Evolutionary conservation across 2,113 vertebrate genomes (phyloP), one percentile per base, ranked within the genome.

Genomic region (Odontesthes bonariensis): DNA sequence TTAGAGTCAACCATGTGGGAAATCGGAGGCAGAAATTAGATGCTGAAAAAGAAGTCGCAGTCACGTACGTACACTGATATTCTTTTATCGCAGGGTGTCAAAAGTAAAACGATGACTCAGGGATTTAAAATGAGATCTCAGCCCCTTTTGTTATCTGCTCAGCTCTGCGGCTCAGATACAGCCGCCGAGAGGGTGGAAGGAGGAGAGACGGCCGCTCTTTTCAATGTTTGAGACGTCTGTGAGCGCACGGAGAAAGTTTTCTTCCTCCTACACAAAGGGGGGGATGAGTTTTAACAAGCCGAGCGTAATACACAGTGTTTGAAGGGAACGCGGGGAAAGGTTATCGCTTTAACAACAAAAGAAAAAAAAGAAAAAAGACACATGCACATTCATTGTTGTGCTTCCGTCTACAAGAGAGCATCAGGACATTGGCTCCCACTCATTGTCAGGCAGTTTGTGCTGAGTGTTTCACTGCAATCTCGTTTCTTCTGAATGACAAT

Each of bases 31-130:
- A 79, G 81, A 87, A 91, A 84, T 89, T 62, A 88, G 81, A 85
- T n/a, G 73, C 57, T 80, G 70, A 73, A 91, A 85, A 91, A 89
- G 27, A 83, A 86, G 87, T 83, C 59, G 86, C 77, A 86, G 72
- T 90, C 79, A 68, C 82, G 76, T 88, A 90, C 92, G 78, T 91
- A 92, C 93, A 94, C 78, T 86, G 87, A 87, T 89, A 76, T 85
- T 91, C 72, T 79, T 83, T 90, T 83, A 88, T 93, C 87, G 55
- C 73, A 53, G 66, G 81, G 80, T 82, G 85, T 77, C 82, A 84
- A 89, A 38, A 85, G 73, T 73, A 78, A 92, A 92, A 80, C 60
- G 80, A 89, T 75, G 78, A 87, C 76, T 87, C 81, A 67, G 75
- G 78, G 68, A 75, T 90, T 89, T 88, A 64, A 75, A 79, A 84